Base-by-base conservation (phyloP, 2,113 vertebrate species). In the Paralichthys olivaceus region DNA sequence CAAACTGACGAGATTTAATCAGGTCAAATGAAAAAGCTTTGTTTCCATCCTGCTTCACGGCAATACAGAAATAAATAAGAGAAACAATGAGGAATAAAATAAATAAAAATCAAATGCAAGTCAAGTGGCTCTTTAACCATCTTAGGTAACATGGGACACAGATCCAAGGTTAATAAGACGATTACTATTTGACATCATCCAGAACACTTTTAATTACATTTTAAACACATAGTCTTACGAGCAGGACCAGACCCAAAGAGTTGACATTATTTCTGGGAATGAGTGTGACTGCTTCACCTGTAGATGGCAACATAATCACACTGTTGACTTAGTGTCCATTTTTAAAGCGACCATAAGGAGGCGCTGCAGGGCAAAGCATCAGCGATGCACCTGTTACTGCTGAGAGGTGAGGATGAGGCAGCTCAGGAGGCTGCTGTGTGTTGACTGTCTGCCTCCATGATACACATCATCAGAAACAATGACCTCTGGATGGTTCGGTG, bases 261-360 rank as follows among this genome's bases (percentile, higher is more conserved):
- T 43, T 43, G 0, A 15, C 12, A 43, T 43, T 43, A 12, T 15
- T 43, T 15, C 40, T 43, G 40, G 13, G 40, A 43, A 43, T 14
- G 40, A 4, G 40, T 53, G 19, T n/a, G 49, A 7, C 19, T 13
- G 5, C 12, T 58, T 49, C 22, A 25, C 77, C 91, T 13, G 43
- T 54, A 89, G 89, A 64, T 79, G 87, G 88, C 69, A 28, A 59
- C 68, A 37, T 6, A 14, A 51, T 12, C 77, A 49, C 81, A 74
- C 49, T 23, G 12, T 13, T 65, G 69, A 53, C 0, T 28, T 5
- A 4, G 5, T 3, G n/a, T 1, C 40, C 4, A 3, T 43, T 1
- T 17, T 2, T 5, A 4, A 4, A 51, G 32, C 1, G 25, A 3
- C 80, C 88, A 59, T 53, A 7, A 7, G 81, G 80, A 1, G 81